These are phyloP conservation scores for Thunnus albacares DNA, from an alignment of 2,797 vertebrate species.

Conservation along the genomic window DNA sequence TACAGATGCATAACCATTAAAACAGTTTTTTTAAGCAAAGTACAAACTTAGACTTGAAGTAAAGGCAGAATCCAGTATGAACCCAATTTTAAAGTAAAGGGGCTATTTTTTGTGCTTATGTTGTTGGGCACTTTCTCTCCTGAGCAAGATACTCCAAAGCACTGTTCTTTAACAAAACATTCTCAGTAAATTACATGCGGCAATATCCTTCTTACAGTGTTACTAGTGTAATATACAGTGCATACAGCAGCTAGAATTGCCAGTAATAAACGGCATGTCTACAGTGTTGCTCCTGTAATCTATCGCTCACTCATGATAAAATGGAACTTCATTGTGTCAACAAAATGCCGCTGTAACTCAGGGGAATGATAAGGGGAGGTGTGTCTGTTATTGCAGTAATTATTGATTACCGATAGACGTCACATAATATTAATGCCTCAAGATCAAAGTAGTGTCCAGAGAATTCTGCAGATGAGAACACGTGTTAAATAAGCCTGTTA, in stretches of 20 bases:
- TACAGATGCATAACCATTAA: neutral
- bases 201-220: too few species aligned
- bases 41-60: neutral
- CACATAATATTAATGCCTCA: neutral
- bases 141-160: too few species aligned
- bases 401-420: neutral
- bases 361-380: neutral
- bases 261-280: too few species aligned
- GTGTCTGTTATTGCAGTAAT: neutral
- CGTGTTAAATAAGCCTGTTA: neutral
- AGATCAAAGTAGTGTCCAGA: neutral
- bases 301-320: neutral
- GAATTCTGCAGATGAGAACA: neutral
- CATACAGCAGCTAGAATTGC: too few species aligned
- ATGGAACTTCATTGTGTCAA: neutral
- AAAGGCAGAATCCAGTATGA: neutral
- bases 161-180: too few species aligned
- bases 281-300: too few species aligned
- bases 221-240: too few species aligned
- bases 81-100: too few species aligned
- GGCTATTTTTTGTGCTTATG: too few species aligned
- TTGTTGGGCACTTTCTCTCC: too few species aligned
- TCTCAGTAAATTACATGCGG: too few species aligned
- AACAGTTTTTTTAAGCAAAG: too few species aligned
- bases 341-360: neutral